Evolutionary conservation across 2,797 vertebrate species (phyloP).

Genomic region (Pteropus rufus): DNA sequence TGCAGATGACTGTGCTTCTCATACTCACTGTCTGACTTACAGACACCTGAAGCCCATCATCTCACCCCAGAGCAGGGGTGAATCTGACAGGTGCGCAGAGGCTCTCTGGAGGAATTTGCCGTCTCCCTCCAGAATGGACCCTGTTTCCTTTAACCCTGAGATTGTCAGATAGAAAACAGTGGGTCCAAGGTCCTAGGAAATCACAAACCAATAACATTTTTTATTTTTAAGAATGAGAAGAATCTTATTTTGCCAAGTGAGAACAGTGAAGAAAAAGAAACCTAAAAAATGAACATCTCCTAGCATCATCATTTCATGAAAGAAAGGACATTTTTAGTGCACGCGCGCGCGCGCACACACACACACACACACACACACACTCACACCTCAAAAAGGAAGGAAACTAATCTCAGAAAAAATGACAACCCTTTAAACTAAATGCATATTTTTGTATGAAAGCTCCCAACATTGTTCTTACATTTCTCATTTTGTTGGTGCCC

Average conservation of each 20-base stretch:
- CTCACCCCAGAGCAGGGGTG: neutral
- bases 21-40: neutral
- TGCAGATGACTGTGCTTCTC: neutral
- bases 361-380: fast-evolving
- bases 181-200: neutral
- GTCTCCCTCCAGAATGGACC: constrained; percentile 58
- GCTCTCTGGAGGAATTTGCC: neutral
- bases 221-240: neutral
- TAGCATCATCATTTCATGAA: neutral
- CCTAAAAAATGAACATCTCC: neutral
- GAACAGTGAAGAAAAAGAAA: neutral
- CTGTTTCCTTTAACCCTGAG: constrained; percentile 60
- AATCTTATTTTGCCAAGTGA: neutral
- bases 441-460: neutral
- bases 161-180: constrained; percentile 55
- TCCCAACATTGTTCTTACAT: neutral
- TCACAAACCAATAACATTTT: neutral
- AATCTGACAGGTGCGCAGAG: neutral
- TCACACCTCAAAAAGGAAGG: neutral
- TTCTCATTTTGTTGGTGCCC: neutral
- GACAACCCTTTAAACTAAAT: neutral
- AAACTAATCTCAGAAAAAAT: neutral
- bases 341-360: fast-evolving
- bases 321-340: neutral
- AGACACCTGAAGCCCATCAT: neutral